A percentile compares a stretch with the other conserved stretches of the same genome.
Evolutionary conservation across 1,140 invertebrate species (phyloP).

Genomic region (Eriosoma lanigerum): DNA sequence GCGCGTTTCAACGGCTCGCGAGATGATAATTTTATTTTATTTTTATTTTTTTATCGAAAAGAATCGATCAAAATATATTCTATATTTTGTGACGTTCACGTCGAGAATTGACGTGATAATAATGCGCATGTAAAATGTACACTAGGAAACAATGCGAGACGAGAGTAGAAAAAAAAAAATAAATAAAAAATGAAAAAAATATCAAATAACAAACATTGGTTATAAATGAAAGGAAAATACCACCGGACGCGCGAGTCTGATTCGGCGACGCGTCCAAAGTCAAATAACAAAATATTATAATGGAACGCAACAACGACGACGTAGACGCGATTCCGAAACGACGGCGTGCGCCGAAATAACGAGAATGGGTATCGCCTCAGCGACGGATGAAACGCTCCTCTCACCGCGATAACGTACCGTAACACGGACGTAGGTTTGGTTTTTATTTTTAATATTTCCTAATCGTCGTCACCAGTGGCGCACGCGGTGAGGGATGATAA

Average conservation of each 20-base stretch:
- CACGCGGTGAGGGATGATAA: too few species aligned
- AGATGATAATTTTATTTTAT: too few species aligned
- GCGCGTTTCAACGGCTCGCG: background rate
- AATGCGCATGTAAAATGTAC: background rate
- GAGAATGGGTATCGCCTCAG: background rate
- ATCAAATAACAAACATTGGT: too few species aligned
- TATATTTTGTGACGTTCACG: background rate
- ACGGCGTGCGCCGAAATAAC: background rate
- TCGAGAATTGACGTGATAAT: background rate
- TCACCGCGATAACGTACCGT: constrained; percentile 45
- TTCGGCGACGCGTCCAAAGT: background rate
- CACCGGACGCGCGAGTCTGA: constrained; percentile 2
- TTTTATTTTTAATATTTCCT: background rate
- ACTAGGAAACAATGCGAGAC: background rate
- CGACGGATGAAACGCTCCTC: background rate
- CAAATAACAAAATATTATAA: constrained; percentile 10
- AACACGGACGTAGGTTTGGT: background rate
- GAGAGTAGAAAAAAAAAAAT: background rate
- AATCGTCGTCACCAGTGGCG: too few species aligned
- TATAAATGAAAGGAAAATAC: too few species aligned
- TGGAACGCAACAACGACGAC: constrained; percentile 17
- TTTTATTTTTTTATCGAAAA: background rate
- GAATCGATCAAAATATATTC: too few species aligned
- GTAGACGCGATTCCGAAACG: constrained; percentile 15
- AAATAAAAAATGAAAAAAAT: background rate